These are phyloP conservation scores for Masnerella sp. DNA, from an alignment of 2,888 invertebrate genomes.

Conservation along the genomic window DNA sequence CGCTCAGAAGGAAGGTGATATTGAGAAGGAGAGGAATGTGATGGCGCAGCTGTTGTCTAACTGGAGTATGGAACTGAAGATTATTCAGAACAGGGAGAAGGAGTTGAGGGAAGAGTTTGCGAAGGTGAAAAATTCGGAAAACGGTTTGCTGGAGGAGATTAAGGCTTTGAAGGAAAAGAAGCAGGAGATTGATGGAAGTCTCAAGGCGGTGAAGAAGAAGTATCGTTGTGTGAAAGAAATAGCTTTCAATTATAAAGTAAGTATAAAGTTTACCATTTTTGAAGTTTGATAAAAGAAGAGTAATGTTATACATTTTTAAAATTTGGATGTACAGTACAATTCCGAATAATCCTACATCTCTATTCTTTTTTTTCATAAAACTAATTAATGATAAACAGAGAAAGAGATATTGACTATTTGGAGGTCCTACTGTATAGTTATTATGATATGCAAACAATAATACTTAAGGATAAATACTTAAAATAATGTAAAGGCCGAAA, in stretches of 20 bases:
- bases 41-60: conserved; percentile 76
- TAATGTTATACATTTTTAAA: conserved; percentile 4
- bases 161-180: conserved; percentile 74
- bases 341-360: no score
- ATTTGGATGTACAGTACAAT: neutral
- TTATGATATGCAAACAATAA: no score
- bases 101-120: conserved; percentile 78
- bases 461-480: no score
- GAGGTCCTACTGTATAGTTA: no score
- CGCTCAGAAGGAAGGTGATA: conserved; percentile 79
- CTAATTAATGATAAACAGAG: no score
- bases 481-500: no score
- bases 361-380: no score
- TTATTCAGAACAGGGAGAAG: conserved; percentile 72
- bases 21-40: conserved; percentile 77
- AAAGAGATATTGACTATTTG: no score
- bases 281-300: neutral
- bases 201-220: conserved; percentile 78
- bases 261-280: no score
- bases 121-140: conserved; percentile 78
- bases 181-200: conserved; percentile 64
- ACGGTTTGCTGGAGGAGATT: conserved; percentile 78
- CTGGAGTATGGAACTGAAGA: conserved; percentile 72
- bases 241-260: conserved; percentile 82
- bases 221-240: conserved; percentile 83